A percentile compares a stretch with the other conserved stretches of the same genome.
These are phyloP conservation scores for Prosopocoilus inquinatus DNA, from an alignment of 2,888 invertebrate species.

Conservation along the genomic window DNA sequence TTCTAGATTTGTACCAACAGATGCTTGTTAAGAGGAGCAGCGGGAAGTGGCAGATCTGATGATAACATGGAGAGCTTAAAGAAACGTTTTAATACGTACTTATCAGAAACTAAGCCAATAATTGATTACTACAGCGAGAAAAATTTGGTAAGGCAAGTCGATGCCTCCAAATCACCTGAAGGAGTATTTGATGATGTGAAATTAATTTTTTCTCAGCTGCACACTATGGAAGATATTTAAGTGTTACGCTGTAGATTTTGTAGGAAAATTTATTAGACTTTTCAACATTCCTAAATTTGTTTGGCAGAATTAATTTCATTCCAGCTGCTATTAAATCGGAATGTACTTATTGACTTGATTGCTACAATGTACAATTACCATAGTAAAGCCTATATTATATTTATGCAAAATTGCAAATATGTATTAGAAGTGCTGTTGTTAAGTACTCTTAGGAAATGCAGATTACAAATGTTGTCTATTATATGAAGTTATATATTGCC, in stretches of 20 bases:
- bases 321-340: too few species aligned
- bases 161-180: slow-evolving; percentile 66
- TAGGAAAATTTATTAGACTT: neutral
- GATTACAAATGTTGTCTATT: too few species aligned
- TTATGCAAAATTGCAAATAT: too few species aligned
- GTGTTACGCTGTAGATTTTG: neutral
- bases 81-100: slow-evolving; percentile 84
- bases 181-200: slow-evolving; percentile 57
- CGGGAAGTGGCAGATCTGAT: slow-evolving; percentile 89
- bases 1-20: slow-evolving; percentile 72
- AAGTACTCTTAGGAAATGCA: too few species aligned
- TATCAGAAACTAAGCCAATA: slow-evolving; percentile 86
- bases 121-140: slow-evolving; percentile 74
- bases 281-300: neutral
- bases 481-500: too few species aligned
- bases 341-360: too few species aligned
- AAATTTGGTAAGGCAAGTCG: slow-evolving; percentile 72
- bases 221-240: neutral
- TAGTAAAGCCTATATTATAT: too few species aligned
- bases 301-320: too few species aligned
- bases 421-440: too few species aligned
- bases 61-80: slow-evolving; percentile 88
- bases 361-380: too few species aligned
- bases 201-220: slow-evolving; percentile 32
- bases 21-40: slow-evolving; percentile 82